These are phyloP conservation scores for Rhamphomyia laevipes DNA, from an alignment of 2,888 invertebrate species.

Conservation along the genomic window DNA sequence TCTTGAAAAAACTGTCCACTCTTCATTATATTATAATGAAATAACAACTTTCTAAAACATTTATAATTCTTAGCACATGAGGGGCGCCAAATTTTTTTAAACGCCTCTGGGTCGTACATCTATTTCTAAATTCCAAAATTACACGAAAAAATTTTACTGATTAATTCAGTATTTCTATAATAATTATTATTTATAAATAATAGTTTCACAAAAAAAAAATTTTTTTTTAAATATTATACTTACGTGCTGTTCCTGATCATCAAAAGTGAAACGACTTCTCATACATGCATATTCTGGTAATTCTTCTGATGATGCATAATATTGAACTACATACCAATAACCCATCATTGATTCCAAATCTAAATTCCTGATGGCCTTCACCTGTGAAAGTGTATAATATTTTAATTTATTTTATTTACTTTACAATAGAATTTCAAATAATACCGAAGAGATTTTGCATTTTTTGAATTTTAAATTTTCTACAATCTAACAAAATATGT, in stretches of 20 bases:
- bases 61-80: no score
- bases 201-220: no score
- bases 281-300: conserved; percentile 76
- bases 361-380: conserved; percentile 67
- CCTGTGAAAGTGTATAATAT: conserved; percentile 30
- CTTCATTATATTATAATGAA: no score
- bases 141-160: no score
- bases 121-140: no score
- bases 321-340: conserved; percentile 75
- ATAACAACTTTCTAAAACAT: no score
- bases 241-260: conserved; percentile 33
- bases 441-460: neutral
- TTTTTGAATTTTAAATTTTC: neutral
- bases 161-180: no score
- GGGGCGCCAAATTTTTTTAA: no score
- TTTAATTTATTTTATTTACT: neutral
- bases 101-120: no score
- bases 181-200: no score
- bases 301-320: conserved; percentile 82
- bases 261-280: conserved; percentile 45
- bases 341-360: conserved; percentile 70
- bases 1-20: no score
- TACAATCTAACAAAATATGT: neutral
- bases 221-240: conserved; percentile 14
- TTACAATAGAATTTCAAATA: conserved; percentile 7